Conservation (phyloP, 2,113 vertebrate species). For the Poeciliopsis retropinna region DNA sequence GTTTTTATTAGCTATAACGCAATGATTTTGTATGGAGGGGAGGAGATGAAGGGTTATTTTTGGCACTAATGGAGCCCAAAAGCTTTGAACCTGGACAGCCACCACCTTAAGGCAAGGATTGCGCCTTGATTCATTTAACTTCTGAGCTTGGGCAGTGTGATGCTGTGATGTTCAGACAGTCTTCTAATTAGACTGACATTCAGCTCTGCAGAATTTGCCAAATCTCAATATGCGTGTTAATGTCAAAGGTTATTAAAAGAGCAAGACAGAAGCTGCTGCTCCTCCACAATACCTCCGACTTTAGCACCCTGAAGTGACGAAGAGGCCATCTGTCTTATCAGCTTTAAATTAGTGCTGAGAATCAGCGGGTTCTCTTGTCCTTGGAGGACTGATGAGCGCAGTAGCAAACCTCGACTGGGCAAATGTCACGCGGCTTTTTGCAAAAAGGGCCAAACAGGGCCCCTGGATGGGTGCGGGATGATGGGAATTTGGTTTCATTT, state of each 20-base stretch:
- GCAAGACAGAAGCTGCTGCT: slow-evolving; percentile 37
- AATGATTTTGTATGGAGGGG: no score
- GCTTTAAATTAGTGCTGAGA: slow-evolving; percentile 61
- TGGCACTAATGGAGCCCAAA: background rate
- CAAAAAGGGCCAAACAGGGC: slow-evolving; percentile 13
- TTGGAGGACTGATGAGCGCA: slow-evolving; percentile 58
- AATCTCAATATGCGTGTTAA: slow-evolving; percentile 57
- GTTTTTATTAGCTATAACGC: background rate
- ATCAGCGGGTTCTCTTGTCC: slow-evolving; percentile 60
- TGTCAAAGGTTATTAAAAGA: slow-evolving; percentile 69
- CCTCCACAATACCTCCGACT: slow-evolving; percentile 36
- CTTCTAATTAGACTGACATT: slow-evolving; percentile 64
- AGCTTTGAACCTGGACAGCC: background rate
- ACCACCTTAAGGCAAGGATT: background rate
- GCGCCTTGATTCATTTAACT: slow-evolving; percentile 15
- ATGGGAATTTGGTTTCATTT: background rate
- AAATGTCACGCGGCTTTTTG: slow-evolving; percentile 64
- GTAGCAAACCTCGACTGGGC: slow-evolving; percentile 62
- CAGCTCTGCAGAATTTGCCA: slow-evolving; percentile 24
- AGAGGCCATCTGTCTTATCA: slow-evolving; percentile 55
- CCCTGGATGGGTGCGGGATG: background rate
- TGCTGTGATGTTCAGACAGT: slow-evolving; percentile 19
- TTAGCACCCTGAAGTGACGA: slow-evolving; percentile 66
- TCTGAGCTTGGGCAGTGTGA: slow-evolving; percentile 28
- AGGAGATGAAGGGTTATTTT: no score